Evolutionary conservation across 2,888 invertebrate species (phyloP).

Genomic region (Empis livida): DNA sequence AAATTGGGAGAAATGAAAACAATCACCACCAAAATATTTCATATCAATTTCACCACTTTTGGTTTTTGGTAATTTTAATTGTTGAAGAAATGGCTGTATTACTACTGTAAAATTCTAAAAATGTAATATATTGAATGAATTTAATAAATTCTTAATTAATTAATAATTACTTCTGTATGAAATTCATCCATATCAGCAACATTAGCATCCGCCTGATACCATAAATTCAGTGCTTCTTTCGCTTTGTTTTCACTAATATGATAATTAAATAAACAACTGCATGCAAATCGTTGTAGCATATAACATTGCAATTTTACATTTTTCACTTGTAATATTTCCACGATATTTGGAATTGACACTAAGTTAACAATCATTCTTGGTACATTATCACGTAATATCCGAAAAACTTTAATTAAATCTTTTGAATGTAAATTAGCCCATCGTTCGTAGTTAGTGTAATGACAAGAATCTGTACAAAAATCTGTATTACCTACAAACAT

Average conservation of each 20-base stretch:
- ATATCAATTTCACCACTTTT: constrained; percentile 36
- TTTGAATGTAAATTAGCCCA: constrained; percentile 35
- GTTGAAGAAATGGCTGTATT: constrained; percentile 35
- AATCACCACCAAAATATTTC: constrained; percentile 42
- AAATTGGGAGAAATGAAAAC: constrained; percentile 49
- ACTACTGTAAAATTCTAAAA: constrained; percentile 43
- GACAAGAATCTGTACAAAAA: constrained; percentile 45
- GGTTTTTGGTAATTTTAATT: constrained; percentile 25
- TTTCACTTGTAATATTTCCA: constrained; percentile 13
- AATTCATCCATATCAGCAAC: constrained; percentile 32
- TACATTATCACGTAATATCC: constrained; percentile 40
- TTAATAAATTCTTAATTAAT: too few species aligned
- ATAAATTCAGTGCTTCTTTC: constrained; percentile 20
- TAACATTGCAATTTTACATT: constrained; percentile 18
- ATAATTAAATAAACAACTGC: constrained; percentile 23
- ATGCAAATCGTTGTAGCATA: constrained; percentile 20
- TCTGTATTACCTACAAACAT: constrained; percentile 48
- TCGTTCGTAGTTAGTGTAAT: constrained; percentile 27
- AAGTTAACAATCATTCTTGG: constrained; percentile 34
- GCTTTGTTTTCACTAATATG: constrained; percentile 4
- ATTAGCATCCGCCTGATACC: constrained; percentile 40
- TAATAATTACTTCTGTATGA: constrained; percentile 16
- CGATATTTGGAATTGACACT: constrained; percentile 20
- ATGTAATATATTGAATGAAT: neutral
- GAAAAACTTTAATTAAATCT: constrained; percentile 37